Evolutionary conservation across 2,888 invertebrate genomes (phyloP), one percentile per base, ranked within the genome.

Genomic region (Rhamnusium bicolor): DNA sequence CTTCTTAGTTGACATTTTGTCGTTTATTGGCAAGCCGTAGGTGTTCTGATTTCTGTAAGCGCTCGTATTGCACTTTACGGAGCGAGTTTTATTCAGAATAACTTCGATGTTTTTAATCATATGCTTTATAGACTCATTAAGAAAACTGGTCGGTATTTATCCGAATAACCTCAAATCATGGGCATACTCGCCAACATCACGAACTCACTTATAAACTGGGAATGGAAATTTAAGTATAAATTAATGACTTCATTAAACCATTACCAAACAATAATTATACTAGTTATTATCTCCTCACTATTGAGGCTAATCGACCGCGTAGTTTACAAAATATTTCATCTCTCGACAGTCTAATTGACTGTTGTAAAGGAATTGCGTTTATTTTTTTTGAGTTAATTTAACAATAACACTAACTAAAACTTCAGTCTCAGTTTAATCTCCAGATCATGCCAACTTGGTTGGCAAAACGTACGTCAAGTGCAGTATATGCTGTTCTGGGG

Each of bases 1-100:
- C 12, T 67, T 67, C 14, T 67, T 54, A 67, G 54, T 67, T 67
- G 67, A 67, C 67, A 56, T 54, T 21, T 67, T 67, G 67, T 67
- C 67, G 67, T 54, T 67, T 67, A 67, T 18, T 40, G 67, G 66
- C 58, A 3, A 49, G 7, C 51, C 51, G 66, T 67, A 68, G 68
- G 68, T 68, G 68, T 68, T 58, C 40, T 58, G 24, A 21, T 61
- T 61, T 58, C 29, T 58, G 58, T 18, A 58, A 32, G 12, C 32
- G 19, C 51, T 51, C 18, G 18, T 12, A 14, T 16, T 58, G 18
- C 58, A 58, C 29, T 32, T 16, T 24, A n/a, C 58, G 54, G 24
- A 27, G 54, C 21, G 21, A 54, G 54, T 54, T 54, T 24, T 24
- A 24, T 61, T 19, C n/a, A 2, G 24, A 40, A 47, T 49, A 62